Evolutionary conservation across 2,888 invertebrate genomes (phyloP).

Genomic region (Osmoderma eremita): DNA sequence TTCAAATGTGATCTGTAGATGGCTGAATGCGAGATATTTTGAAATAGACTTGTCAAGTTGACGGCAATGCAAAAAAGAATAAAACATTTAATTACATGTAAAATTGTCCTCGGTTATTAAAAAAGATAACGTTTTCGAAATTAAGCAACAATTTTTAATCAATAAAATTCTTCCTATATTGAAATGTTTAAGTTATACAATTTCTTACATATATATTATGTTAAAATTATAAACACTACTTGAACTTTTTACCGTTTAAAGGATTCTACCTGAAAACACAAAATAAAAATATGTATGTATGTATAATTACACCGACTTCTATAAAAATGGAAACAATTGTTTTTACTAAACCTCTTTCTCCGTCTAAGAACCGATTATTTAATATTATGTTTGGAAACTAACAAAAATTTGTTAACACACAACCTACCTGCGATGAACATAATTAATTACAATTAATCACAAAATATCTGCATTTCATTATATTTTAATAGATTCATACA

Average conservation of each 20-base stretch:
- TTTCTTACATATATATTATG: slow-evolving; percentile 42
- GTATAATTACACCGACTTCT: slow-evolving; percentile 43
- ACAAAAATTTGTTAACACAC: slow-evolving; percentile 15
- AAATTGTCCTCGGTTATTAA: slow-evolving; percentile 8
- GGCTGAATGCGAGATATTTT: too few relatives aligned
- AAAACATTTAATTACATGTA: slow-evolving; percentile 29
- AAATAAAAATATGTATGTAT: slow-evolving; percentile 11
- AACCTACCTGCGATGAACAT: slow-evolving; percentile 22
- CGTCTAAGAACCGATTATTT: slow-evolving; percentile 2
- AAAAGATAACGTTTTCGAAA: slow-evolving; percentile 10
- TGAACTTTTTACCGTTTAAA: slow-evolving; percentile 40
- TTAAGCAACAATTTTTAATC: slow-evolving; percentile 35
- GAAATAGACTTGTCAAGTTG: too few relatives aligned
- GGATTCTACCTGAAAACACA: slow-evolving; percentile 40
- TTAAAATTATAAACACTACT: slow-evolving; percentile 44
- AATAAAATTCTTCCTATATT: slow-evolving; percentile 45
- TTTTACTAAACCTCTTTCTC: slow-evolving; percentile 25
- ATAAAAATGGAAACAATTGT: slow-evolving; percentile 44
- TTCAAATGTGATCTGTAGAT: too few relatives aligned
- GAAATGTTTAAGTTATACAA: slow-evolving; percentile 45
- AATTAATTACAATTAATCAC: slow-evolving; percentile 25
- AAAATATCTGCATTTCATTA: slow-evolving; percentile 27
- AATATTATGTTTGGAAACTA: slow-evolving; percentile 7
- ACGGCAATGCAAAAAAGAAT: neutral
- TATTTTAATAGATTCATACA: slow-evolving; percentile 12